Evolutionary conservation across 2,113 vertebrate species (phyloP), one percentile per base, ranked within the genome.

Genomic region (Plecotus auritus): DNA sequence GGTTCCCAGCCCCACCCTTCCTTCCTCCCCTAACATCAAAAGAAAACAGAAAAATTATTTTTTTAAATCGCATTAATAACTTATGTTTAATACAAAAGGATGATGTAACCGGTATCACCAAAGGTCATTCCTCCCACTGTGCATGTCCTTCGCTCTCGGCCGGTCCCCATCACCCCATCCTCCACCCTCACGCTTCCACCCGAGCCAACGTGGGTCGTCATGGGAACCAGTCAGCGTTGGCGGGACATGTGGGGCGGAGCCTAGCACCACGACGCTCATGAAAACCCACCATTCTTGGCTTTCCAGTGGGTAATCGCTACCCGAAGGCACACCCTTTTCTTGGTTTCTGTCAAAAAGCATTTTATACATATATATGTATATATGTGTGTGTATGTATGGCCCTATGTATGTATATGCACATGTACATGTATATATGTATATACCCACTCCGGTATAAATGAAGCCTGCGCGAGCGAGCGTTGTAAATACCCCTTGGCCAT

Each of bases 401-500:
- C 96, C 91, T 91, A 97, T 95, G 95, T 77, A 85, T 69, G 61
- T 84, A 97, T 90, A 97, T 97, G 96, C 97, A 93, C 98, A 76
- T 94, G 96, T 94, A 96, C 92, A 97, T 97, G 97, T 97, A 98
- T 97, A 94, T 95, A 97, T 96, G 97, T 98, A 97, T 96, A 77
- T 98, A 97, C 96, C 93, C 95, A 97, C 98, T 97, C 96, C 97
- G 97, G 40, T 98, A 98, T 98, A 98, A 98, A 98, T 98, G 98
- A 97, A 98, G 94, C 98, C 97, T 97, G 98, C 95, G 98, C 98
- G 98, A 98, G 96, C 98, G 97, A 98, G 96, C 98, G 97, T 93
- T 99, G 98, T 99, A 98, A 98, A 99, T 99, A 99, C 95, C 98
- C 97, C 97, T 98, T 97, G 96, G 97, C 96, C 98, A 98, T 95